Conservation (phyloP, 2,113 vertebrate species). For the Plestiodon gilberti region DNA sequence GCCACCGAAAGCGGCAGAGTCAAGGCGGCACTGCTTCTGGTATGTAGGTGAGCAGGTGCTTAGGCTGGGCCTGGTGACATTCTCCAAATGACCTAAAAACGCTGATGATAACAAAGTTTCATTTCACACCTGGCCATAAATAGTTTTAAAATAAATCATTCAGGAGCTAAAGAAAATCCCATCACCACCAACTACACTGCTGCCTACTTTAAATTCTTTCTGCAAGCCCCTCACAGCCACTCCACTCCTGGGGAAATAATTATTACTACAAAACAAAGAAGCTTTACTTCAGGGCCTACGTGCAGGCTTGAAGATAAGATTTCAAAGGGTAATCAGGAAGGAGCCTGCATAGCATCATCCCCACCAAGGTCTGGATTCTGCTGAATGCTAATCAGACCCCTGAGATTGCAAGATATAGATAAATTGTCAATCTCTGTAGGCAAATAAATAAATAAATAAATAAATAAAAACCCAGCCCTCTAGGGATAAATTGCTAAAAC, state of each 20-base stretch:
- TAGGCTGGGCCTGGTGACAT: no score
- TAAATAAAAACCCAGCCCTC: not conserved
- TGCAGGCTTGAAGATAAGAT: not conserved
- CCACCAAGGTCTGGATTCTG: not conserved
- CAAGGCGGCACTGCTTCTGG: no score
- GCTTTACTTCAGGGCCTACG: not conserved
- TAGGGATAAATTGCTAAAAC: not conserved
- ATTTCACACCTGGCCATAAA: slow-evolving; percentile 34
- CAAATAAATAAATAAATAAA: fast-evolving
- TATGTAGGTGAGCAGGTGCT: no score
- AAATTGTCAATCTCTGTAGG: not conserved
- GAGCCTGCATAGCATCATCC: slow-evolving; percentile 18
- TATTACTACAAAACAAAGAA: not conserved
- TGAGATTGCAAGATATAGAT: not conserved
- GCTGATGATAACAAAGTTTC: slow-evolving; percentile 52
- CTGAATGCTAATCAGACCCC: slow-evolving; percentile 16
- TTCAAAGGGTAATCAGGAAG: slow-evolving; percentile 7
- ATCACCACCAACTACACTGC: not conserved
- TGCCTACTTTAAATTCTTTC: not conserved
- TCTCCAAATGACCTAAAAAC: slow-evolving; percentile 26
- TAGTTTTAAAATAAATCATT: not conserved
- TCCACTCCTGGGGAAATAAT: no score
- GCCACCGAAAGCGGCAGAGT: no score
- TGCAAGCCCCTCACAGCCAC: not conserved
- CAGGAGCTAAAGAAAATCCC: not conserved